Percentiles rank a stretch among this genome's conserved stretches.
Conservation (phyloP, 2,888 invertebrate genomes). For the Tiphia femorata region DNA sequence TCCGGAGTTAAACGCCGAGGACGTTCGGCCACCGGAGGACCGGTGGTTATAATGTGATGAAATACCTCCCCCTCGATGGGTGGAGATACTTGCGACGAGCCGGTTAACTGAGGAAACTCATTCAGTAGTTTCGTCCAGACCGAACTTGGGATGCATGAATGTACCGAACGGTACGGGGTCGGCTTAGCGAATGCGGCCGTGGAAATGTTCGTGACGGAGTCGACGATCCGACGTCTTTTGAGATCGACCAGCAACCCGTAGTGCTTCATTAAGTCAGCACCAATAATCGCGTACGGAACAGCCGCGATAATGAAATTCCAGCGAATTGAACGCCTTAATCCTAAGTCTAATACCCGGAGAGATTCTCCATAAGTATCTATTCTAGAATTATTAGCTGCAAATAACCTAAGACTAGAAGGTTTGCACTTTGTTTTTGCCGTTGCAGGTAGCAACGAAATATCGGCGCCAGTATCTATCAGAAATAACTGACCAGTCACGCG, state of each 20-base stretch:
- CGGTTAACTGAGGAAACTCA: background rate
- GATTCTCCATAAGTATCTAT: slow-evolving; percentile 3
- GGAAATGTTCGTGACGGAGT: background rate
- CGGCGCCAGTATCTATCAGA: slow-evolving; percentile 22
- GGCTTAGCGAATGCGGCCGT: background rate
- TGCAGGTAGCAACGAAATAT: slow-evolving; percentile 15
- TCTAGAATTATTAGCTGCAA: slow-evolving; percentile 7
- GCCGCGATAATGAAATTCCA: slow-evolving; percentile 7
- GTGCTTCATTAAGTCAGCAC: slow-evolving; percentile 2
- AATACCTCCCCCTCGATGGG: background rate
- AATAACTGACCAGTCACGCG: slow-evolving; percentile 5
- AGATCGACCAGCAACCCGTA: background rate
- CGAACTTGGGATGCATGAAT: background rate
- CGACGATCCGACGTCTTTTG: background rate
- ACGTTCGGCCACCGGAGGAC: slow-evolving; percentile 54
- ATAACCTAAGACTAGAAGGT: background rate
- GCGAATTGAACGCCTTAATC: slow-evolving; percentile 5
- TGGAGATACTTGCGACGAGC: background rate
- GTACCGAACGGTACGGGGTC: background rate
- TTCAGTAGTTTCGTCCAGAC: background rate
- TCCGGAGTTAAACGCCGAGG: slow-evolving; percentile 58
- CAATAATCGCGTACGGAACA: slow-evolving; percentile 7
- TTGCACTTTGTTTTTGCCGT: background rate
- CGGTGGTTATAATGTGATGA: slow-evolving; percentile 57
- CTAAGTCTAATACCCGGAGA: background rate